Evolutionary conservation across 2,888 invertebrate species (phyloP), one percentile per base, ranked within the genome.

Genomic region (Hirtodrosophila duncani): DNA sequence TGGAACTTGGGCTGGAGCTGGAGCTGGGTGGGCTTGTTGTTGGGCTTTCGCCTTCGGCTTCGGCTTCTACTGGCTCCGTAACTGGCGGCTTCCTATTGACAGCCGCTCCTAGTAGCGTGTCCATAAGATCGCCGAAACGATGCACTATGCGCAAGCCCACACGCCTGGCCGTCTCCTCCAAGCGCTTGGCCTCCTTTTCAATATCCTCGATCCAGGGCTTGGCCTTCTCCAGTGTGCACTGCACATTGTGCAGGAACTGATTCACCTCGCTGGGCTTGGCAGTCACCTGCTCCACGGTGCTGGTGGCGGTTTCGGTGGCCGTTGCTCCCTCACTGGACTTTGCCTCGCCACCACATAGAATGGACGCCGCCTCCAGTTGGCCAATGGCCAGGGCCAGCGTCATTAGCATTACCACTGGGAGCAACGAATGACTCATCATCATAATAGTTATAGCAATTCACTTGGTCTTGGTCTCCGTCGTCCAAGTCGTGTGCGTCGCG

Each of bases 191-290:
- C 45, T 83, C 84, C 49, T 83, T 83, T 43, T 84, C 83, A 8
- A 84, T 50, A 43, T 84, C 79, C 13, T 74, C 71, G 21, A 84
- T 71, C 81, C 83, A 84, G n/a, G 85, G 85, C 26, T 83, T 83
- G 3, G 83, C 84, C 49, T 72, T 83, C 44, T 84, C 85, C 64
- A 84, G 43, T 0, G 83, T 79, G 38, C 83, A 81, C 38, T 84
- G 83, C 23, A 84, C 74, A 13, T 66, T 83, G 26, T 77, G 72
- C 7, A 84, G 60, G 21, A 84, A 74, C 39, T 72, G 68, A 56
- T 83, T 82, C 23, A 84, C 64, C 31, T 84, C 77, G 30, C 71
- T 83, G 44, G 63, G 60, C 27, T 55, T 72, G n/a, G 57, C 53
- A 2, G 56, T 56, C 16, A 55, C 24, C 17, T 41, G 20, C 18